phyloP scores from a whole-genome alignment of 2,113 vertebrate species.

The Bujurquina vittata region DNA sequence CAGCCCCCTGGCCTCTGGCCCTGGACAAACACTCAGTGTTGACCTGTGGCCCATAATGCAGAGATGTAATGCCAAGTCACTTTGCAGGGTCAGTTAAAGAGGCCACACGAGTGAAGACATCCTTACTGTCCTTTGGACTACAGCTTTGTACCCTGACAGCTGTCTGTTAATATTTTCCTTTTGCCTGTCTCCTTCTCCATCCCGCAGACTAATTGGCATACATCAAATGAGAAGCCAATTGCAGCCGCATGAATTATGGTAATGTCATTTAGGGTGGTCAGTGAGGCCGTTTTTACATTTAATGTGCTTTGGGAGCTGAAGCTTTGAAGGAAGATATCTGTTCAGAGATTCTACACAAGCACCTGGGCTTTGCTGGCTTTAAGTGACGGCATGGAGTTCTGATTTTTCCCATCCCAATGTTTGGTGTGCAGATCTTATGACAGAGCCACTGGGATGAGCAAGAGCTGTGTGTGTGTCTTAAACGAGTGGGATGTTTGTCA shows the following conservation, averaged over 20 bases:
- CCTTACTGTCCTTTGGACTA: slow-evolving; percentile 14
- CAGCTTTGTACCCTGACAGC: slow-evolving; percentile 16
- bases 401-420: slow-evolving; percentile 44
- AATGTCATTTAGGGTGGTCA: slow-evolving; percentile 63
- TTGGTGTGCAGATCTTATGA: slow-evolving; percentile 40
- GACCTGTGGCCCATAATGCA: slow-evolving; percentile 73
- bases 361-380: slow-evolving; percentile 50
- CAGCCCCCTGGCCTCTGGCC: slow-evolving; percentile 34
- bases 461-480: neutral
- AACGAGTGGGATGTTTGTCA: neutral
- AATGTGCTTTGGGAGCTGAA: slow-evolving; percentile 51
- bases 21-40: slow-evolving; percentile 65
- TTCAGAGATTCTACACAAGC: slow-evolving; percentile 24
- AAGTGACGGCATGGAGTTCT: slow-evolving; percentile 64
- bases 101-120: slow-evolving; percentile 43
- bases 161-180: slow-evolving; percentile 36
- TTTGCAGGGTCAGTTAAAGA: slow-evolving; percentile 39
- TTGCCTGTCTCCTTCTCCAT: neutral
- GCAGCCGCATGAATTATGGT: slow-evolving; percentile 56
- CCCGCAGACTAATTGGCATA: slow-evolving; percentile 33
- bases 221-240: slow-evolving; percentile 59
- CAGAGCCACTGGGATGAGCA: neutral
- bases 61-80: slow-evolving; percentile 62
- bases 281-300: slow-evolving; percentile 42
- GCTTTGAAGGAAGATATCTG: slow-evolving; percentile 55